Conservation (phyloP, 2,113 vertebrate genomes). For the Anarrhichthys ocellatus region DNA sequence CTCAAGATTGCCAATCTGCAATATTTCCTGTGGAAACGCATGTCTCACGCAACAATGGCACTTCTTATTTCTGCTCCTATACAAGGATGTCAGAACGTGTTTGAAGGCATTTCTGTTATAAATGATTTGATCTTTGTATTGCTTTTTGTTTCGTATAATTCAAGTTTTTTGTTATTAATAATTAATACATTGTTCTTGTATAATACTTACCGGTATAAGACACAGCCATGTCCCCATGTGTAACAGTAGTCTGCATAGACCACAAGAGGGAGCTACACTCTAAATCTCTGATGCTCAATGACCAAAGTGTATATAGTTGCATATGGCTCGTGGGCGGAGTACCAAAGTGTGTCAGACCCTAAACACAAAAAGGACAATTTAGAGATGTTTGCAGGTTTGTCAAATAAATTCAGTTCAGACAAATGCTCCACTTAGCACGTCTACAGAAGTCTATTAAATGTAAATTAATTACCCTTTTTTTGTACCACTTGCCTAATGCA, state of each 20-base stretch:
- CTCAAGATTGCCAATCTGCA: neutral
- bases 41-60: neutral
- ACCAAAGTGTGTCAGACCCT: neutral
- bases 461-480: neutral
- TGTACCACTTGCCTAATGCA: neutral
- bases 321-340: neutral
- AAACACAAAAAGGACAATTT: neutral
- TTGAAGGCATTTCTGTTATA: neutral
- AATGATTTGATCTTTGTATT: neutral
- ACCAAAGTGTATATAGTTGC: neutral
- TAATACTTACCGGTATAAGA: neutral
- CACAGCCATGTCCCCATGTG: neutral
- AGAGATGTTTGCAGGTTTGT: neutral
- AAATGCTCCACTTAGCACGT: neutral
- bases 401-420: neutral
- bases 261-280: slow-evolving; percentile 49
- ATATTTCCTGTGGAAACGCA: neutral
- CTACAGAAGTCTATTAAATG: neutral
- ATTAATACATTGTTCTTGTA: neutral
- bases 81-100: neutral
- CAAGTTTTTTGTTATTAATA: neutral
- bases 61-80: neutral
- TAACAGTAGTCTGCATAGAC: neutral
- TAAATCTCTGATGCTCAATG: neutral
- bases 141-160: neutral